phyloP scores from a whole-genome alignment of 2,797 vertebrate species.

The Betta splendens region DNA sequence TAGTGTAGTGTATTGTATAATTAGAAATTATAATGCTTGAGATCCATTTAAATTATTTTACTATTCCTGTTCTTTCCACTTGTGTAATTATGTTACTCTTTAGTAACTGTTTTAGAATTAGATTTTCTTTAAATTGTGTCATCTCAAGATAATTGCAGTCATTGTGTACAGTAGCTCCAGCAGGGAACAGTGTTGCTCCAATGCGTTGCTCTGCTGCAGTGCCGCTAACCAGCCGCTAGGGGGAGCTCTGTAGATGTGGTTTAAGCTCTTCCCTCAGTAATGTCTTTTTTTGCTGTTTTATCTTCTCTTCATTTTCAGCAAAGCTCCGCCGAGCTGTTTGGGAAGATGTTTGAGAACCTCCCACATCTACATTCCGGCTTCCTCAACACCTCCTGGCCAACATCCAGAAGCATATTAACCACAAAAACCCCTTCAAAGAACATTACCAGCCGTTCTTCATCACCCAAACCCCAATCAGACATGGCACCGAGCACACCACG shows the following conservation, averaged over 20 bases:
- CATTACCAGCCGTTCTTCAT: slow-evolving; percentile 32
- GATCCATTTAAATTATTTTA: too few species aligned
- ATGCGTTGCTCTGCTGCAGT: background rate
- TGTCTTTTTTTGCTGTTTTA: slow-evolving; percentile 13
- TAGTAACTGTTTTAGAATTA: too few species aligned
- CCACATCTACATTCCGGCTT: slow-evolving; percentile 72
- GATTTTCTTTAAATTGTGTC: background rate
- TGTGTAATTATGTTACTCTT: too few species aligned
- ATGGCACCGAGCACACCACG: slow-evolving; percentile 22
- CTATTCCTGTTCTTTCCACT: too few species aligned
- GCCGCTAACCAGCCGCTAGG: slow-evolving; percentile 1
- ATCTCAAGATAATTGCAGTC: slow-evolving; percentile 18
- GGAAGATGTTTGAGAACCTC: slow-evolving; percentile 70
- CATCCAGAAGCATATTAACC: slow-evolving; percentile 60
- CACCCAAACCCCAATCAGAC: slow-evolving; percentile 38
- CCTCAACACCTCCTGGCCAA: slow-evolving; percentile 58
- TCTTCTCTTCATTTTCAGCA: slow-evolving; percentile 70
- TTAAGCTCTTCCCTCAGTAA: background rate
- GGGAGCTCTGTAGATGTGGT: slow-evolving; percentile 17
- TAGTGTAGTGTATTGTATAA: too few species aligned
- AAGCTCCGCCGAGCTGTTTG: slow-evolving; percentile 73
- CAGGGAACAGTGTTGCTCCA: slow-evolving; percentile 50
- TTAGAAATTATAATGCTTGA: too few species aligned
- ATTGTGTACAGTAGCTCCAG: slow-evolving; percentile 21
- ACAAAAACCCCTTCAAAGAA: slow-evolving; percentile 46